Conservation (phyloP, 1,140 invertebrate genomes). For the Ceratina australensis region DNA sequence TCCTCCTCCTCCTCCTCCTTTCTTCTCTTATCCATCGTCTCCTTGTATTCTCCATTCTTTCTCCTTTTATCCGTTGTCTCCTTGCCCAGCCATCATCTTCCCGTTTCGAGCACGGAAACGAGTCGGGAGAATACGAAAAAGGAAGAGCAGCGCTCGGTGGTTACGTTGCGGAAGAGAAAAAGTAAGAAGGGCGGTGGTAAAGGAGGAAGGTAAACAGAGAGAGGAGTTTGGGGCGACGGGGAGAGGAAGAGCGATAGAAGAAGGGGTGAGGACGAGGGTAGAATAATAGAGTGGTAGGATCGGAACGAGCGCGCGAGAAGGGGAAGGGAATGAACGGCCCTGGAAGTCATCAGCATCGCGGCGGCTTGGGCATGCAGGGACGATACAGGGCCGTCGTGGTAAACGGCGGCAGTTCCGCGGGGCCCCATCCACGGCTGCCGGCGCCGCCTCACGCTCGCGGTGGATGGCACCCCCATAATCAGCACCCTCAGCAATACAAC, state of each 20-base stretch:
- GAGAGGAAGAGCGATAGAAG: conserved; percentile 24
- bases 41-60: no score
- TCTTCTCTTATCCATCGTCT: no score
- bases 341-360: conserved; percentile 74
- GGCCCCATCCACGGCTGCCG: conserved; percentile 60
- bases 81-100: not conserved
- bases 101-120: conserved; percentile 30
- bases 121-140: not conserved
- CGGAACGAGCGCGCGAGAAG: conserved; percentile 44
- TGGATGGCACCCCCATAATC: conserved; percentile 72
- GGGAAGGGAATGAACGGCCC: conserved; percentile 70
- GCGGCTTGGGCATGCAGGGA: conserved; percentile 66
- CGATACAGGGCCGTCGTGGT: conserved; percentile 72
- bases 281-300: conserved; percentile 42
- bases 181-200: conserved; percentile 7
- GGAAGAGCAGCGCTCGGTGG: conserved; percentile 4
- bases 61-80: no score
- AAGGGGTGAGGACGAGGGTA: conserved; percentile 41
- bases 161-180: not conserved
- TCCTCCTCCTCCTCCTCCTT: not conserved
- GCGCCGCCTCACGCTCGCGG: conserved; percentile 63
- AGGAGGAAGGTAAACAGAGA: conserved; percentile 16
- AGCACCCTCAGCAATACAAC: conserved; percentile 70
- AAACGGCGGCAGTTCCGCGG: conserved; percentile 59
- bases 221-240: conserved; percentile 32